A percentile compares a stretch with the other conserved stretches of the same genome.
Evolutionary conservation across 1,140 invertebrate genomes (phyloP).

Genomic region (Drosophila suzukii): DNA sequence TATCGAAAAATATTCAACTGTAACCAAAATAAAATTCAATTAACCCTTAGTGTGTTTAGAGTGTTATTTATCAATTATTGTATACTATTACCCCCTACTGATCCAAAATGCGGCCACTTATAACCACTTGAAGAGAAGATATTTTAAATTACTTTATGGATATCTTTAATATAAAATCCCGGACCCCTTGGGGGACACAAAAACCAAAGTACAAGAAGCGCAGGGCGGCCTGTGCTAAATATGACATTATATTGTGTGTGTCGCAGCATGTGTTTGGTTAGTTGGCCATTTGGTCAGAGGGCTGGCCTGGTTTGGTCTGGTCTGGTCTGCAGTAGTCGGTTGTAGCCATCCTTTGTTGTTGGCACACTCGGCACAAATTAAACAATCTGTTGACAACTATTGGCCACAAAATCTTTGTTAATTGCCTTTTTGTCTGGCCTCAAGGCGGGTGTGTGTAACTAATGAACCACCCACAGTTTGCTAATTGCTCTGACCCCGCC

Average conservation of each 20-base stretch:
- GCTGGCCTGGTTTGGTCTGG: slow-evolving; percentile 1
- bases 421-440: slow-evolving; percentile 60
- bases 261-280: slow-evolving; percentile 33
- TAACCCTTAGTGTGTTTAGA: too few relatives aligned
- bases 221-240: slow-evolving; percentile 10
- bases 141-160: background rate
- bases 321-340: background rate
- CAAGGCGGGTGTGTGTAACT: slow-evolving; percentile 37
- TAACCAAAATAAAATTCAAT: too few relatives aligned
- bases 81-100: background rate
- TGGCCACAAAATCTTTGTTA: slow-evolving; percentile 67
- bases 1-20: too few relatives aligned
- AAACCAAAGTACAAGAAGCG: background rate
- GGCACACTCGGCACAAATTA: slow-evolving; percentile 49
- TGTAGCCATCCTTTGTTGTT: slow-evolving; percentile 1
- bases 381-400: slow-evolving; percentile 67
- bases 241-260: slow-evolving; percentile 23
- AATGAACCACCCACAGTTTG: slow-evolving; percentile 36
- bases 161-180: slow-evolving; percentile 2
- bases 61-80: background rate
- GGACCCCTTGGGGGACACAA: background rate
- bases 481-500: slow-evolving; percentile 35
- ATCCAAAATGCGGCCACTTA: background rate
- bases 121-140: background rate
- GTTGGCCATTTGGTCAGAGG: slow-evolving; percentile 31